A percentile compares a stretch with the other conserved stretches of the same genome.
Conservation (phyloP, 2,888 invertebrate genomes). For the Deroplatys truncata region DNA sequence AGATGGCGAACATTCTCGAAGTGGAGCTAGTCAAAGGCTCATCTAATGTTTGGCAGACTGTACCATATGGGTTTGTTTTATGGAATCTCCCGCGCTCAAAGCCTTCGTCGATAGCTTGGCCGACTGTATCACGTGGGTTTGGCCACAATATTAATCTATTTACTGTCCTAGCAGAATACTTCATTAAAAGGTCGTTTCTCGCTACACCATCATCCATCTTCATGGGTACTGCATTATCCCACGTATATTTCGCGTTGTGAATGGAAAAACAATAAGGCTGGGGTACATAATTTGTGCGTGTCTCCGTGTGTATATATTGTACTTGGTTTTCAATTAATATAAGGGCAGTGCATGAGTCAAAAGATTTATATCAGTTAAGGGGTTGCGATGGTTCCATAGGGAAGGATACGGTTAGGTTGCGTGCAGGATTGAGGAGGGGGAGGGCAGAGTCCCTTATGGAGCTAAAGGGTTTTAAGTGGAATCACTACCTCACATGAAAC, state of each 20-base stretch:
- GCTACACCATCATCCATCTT: background rate
- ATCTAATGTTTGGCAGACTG: too few relatives aligned
- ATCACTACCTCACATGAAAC: background rate
- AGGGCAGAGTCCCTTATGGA: background rate
- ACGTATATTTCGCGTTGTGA: background rate
- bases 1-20: too few relatives aligned
- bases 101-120: too few relatives aligned
- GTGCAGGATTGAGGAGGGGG: background rate
- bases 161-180: background rate
- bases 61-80: too few relatives aligned
- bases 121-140: too few relatives aligned
- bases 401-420: background rate
- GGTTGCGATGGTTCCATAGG: background rate
- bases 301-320: background rate
- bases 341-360: background rate
- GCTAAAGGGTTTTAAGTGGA: background rate
- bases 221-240: background rate
- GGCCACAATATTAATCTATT: background rate
- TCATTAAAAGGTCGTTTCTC: background rate
- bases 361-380: constrained; percentile 11
- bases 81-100: too few relatives aligned
- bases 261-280: background rate
- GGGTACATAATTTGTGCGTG: background rate
- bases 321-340: constrained; percentile 6
- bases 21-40: too few relatives aligned